phyloP scores from a whole-genome alignment of 2,888 invertebrate genomes.

The Andrena hattorfiana region DNA sequence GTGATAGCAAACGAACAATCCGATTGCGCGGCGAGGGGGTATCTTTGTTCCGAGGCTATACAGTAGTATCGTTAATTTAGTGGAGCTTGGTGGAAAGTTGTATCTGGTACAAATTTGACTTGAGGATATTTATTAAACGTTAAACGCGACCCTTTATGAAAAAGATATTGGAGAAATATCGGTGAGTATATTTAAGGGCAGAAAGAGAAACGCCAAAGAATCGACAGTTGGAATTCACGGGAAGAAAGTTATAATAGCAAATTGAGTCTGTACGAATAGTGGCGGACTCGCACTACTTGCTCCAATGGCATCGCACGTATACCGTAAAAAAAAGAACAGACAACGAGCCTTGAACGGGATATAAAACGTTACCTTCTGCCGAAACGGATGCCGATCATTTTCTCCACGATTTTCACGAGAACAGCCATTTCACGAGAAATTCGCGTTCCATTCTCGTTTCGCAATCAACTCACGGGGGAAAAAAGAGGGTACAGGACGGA shows the following conservation, averaged over 20 bases:
- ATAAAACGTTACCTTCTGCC: slow-evolving; percentile 1
- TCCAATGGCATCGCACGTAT: not conserved
- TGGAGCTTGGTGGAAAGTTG: not conserved
- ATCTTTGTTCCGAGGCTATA: not conserved
- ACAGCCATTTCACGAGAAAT: slow-evolving; percentile 37
- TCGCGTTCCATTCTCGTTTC: slow-evolving; percentile 48
- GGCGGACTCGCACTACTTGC: not conserved
- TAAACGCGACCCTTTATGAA: not conserved
- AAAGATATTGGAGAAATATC: no score
- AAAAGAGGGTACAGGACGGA: slow-evolving; percentile 32
- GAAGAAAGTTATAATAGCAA: not conserved
- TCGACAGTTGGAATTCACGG: not conserved
- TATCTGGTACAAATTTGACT: not conserved
- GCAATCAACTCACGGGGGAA: slow-evolving; percentile 50
- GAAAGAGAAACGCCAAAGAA: not conserved
- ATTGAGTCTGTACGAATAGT: not conserved
- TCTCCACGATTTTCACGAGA: slow-evolving; percentile 38
- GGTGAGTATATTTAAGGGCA: not conserved
- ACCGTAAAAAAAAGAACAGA: not conserved
- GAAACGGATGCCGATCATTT: slow-evolving; percentile 53
- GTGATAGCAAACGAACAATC: slow-evolving; percentile 40
- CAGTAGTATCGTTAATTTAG: not conserved
- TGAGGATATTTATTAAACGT: not conserved
- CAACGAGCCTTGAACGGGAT: slow-evolving; percentile 2
- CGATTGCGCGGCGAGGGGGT: slow-evolving; percentile 27